A percentile compares a stretch with the other conserved stretches of the same genome.
Conservation (phyloP, 2,797 vertebrate species). For the Hippopotamyrus pictus region DNA sequence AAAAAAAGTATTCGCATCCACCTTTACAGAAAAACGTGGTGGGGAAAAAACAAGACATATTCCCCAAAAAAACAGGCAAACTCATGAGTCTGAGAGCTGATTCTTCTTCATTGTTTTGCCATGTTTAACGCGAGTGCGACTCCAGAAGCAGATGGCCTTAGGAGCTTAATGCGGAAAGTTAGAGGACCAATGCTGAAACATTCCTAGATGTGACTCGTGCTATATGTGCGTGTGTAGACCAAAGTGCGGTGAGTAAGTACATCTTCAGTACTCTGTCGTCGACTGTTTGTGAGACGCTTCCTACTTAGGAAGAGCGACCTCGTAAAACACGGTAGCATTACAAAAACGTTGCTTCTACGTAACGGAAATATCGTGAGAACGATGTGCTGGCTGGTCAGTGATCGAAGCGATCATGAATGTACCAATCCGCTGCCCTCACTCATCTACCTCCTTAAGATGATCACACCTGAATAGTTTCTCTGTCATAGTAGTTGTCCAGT, state of each 20-base stretch:
- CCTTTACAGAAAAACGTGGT: neutral
- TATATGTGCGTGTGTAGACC: neutral
- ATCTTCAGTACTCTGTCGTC: neutral
- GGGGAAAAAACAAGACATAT: neutral
- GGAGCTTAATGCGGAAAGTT: neutral
- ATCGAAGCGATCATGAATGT: neutral
- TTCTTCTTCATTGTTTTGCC: neutral
- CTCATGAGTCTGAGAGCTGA: neutral
- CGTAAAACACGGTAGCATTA: neutral
- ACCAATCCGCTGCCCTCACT: neutral
- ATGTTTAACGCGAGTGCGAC: neutral
- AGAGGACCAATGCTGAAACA: slow-evolving; percentile 4
- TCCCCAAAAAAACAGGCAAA: neutral
- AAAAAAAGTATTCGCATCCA: neutral
- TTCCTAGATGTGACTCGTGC: neutral
- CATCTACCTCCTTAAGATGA: slow-evolving; percentile 10
- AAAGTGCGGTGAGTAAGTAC: neutral
- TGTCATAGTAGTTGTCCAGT: neutral
- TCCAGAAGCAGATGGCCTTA: neutral
- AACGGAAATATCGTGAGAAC: neutral
- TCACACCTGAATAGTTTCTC: neutral
- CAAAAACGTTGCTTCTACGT: neutral
- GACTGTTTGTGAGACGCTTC: neutral
- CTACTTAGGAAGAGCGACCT: neutral
- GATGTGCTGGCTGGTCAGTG: neutral